A percentile compares a stretch with the other conserved stretches of the same genome.
Conservation (phyloP, 2,888 invertebrate genomes). For the Chironomus tentans region DNA sequence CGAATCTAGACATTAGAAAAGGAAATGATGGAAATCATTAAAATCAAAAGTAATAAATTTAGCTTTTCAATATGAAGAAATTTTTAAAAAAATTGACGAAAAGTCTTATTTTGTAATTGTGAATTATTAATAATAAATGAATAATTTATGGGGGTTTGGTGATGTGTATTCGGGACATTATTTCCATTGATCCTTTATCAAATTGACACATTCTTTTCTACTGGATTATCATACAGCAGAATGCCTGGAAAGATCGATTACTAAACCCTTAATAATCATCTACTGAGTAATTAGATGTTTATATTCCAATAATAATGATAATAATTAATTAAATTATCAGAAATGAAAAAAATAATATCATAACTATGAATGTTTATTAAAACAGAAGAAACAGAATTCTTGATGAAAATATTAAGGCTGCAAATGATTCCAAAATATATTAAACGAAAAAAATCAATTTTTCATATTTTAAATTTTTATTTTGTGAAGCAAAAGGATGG, state of each 20-base stretch:
- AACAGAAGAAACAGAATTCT: not conserved
- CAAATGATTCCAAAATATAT: not conserved
- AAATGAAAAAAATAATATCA: not conserved
- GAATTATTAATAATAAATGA: not conserved
- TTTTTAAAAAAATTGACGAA: not conserved
- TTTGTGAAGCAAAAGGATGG: not conserved
- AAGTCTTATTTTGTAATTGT: not conserved
- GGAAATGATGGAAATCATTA: not conserved
- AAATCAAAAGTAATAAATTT: not conserved
- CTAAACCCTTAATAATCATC: no score
- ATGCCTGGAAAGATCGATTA: no score
- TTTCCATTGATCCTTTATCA: no score
- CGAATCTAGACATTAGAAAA: not conserved
- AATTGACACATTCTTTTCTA: no score
- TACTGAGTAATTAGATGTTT: not conserved
- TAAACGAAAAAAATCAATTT: not conserved
- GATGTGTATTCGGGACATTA: no score
- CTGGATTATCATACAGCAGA: no score
- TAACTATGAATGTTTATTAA: constrained; percentile 1
- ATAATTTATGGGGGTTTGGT: no score
- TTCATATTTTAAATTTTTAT: not conserved
- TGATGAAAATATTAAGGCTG: constrained; percentile 11
- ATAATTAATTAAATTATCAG: not conserved
- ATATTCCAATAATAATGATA: not conserved
- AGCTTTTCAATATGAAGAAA: not conserved